Conservation (phyloP, 2,113 vertebrate species). For the Oreocharis arfaki region DNA sequence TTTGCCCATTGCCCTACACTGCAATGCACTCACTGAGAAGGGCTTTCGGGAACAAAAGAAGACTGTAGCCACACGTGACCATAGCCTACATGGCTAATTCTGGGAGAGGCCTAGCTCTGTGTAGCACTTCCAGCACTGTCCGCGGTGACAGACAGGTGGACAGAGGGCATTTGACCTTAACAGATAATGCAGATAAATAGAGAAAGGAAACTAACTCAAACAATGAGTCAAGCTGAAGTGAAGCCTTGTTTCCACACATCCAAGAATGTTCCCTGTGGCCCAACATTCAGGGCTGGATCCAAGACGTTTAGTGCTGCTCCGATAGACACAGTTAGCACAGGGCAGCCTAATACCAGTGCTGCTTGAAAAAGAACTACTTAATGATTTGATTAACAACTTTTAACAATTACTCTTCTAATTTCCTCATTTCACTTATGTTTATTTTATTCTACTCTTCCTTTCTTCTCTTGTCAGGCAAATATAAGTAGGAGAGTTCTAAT, state of each 20-base stretch:
- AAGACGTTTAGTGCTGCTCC: conserved; percentile 20
- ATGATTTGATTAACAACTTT: conserved; percentile 60
- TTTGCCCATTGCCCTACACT: fast-evolving
- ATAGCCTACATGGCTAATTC: fast-evolving
- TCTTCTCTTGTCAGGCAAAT: conserved; percentile 36
- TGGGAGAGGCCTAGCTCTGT: not conserved
- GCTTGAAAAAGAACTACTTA: conserved; percentile 52
- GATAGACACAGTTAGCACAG: not conserved
- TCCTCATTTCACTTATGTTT: conserved; percentile 44
- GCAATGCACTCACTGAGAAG: not conserved
- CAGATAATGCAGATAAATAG: not conserved
- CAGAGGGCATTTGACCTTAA: not conserved
- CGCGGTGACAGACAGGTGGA: not conserved
- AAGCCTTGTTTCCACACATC: not conserved
- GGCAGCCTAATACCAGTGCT: not conserved
- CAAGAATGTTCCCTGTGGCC: not conserved
- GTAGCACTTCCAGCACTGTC: not conserved
- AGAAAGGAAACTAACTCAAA: not conserved
- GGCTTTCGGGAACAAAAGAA: not conserved
- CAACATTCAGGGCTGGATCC: not conserved
- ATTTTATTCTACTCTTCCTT: conserved; percentile 32
- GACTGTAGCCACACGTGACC: fast-evolving
- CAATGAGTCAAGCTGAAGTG: not conserved
- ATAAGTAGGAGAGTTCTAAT: conserved; percentile 48
- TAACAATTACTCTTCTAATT: conserved; percentile 42